Evolutionary conservation across 1,140 invertebrate species (phyloP).

Genomic region (Cheumatopsyche charites): DNA sequence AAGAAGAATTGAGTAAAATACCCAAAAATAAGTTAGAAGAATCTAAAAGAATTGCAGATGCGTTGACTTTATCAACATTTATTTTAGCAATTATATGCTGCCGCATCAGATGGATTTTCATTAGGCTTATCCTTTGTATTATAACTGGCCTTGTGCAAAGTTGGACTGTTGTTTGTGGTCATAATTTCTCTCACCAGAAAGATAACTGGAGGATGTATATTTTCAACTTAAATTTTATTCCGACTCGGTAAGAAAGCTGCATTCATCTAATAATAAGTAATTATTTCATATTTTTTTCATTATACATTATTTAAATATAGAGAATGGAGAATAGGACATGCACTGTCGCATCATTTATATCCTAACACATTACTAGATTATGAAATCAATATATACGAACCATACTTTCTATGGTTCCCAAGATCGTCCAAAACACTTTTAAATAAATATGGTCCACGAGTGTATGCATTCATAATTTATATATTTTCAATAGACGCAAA

Average conservation of each 20-base stretch:
- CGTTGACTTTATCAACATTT: conserved; percentile 24
- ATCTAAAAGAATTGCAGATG: conserved; percentile 39
- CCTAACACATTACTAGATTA: conserved; percentile 79
- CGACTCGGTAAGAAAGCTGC: conserved; percentile 68
- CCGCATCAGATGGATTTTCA: conserved; percentile 2
- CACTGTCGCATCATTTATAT: conserved; percentile 79
- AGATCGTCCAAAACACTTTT: not conserved
- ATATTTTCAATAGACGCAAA: no score
- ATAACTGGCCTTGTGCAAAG: conserved; percentile 47
- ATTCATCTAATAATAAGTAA: no score
- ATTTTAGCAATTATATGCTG: conserved; percentile 27
- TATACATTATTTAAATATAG: conserved; percentile 54
- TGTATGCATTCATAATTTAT: no score
- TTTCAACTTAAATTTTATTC: conserved; percentile 72
- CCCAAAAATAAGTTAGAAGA: conserved; percentile 47
- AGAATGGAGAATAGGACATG: conserved; percentile 79
- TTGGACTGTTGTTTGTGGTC: conserved; percentile 66
- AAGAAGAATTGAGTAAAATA: conserved; percentile 59
- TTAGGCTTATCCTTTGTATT: not conserved
- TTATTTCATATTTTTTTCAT: not conserved
- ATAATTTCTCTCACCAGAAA: conserved; percentile 83
- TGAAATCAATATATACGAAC: conserved; percentile 74
- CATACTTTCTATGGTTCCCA: conserved; percentile 53
- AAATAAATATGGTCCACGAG: conserved; percentile 7
- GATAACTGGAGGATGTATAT: conserved; percentile 85